Percentiles rank a stretch among this genome's conserved stretches.
Evolutionary conservation across 1,140 invertebrate species (phyloP).

Genomic region (Paraescarpia echinospica): DNA sequence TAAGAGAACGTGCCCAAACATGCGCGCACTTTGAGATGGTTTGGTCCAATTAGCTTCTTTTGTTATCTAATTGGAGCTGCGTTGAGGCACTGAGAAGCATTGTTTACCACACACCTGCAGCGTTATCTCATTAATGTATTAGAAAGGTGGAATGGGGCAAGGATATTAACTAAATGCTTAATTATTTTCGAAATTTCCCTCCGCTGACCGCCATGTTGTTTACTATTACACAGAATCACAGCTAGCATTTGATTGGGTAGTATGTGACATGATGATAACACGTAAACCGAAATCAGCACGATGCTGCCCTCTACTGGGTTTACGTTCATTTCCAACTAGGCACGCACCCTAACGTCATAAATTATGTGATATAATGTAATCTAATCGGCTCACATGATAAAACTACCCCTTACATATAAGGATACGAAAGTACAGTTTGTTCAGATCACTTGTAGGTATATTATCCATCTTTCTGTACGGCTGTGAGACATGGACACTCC

Average conservation of each 20-base stretch:
- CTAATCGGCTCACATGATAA: too few species aligned
- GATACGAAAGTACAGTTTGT: too few species aligned
- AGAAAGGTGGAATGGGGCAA: background rate
- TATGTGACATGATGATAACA: background rate
- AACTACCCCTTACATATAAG: too few species aligned
- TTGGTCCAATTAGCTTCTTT: background rate
- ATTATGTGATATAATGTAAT: too few species aligned
- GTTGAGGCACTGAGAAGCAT: background rate
- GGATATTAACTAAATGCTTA: background rate
- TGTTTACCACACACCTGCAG: background rate
- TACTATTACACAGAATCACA: background rate
- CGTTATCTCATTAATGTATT: background rate
- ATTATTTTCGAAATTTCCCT: background rate
- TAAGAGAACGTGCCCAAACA: background rate
- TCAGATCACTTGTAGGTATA: too few species aligned
- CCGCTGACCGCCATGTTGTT: background rate
- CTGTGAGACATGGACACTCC: too few species aligned
- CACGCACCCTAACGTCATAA: too few species aligned
- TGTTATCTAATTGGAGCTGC: background rate
- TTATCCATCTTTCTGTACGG: too few species aligned
- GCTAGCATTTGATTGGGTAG: background rate
- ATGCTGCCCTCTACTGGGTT: background rate
- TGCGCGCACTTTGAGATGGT: background rate
- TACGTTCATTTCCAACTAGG: too few species aligned
- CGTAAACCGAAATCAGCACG: background rate